Base-by-base conservation (phyloP, 2,113 vertebrate genomes). In the Cyanocitta stelleri region DNA sequence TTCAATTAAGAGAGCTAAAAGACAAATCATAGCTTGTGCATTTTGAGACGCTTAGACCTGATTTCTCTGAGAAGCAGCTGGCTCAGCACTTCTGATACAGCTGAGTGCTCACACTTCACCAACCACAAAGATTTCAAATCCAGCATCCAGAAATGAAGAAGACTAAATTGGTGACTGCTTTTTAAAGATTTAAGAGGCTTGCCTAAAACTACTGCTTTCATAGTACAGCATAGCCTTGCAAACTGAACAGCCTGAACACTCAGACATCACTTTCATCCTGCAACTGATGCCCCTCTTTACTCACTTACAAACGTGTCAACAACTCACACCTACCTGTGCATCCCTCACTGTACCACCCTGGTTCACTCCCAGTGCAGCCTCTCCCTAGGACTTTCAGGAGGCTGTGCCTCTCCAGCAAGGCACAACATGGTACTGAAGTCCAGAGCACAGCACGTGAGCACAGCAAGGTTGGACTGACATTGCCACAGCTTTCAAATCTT, bases 281-380 rank as follows among this genome's bases (percentile, higher is more conserved):
- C n/a, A 68, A 13, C 2, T 44, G 41, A 72, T 41, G 54, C 6
- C 15, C 29, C 16, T 61, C 66, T n/a, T 91, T n/a, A 51, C 59
- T 54, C 52, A n/a, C 37, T 48, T 8, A 49, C 9, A 80, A 76
- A 68, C 0, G 3, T 15, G 54, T 10, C 62, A 83, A 67, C n/a
- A 71, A 21, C 16, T 44, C 18, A n/a, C 13, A 49, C 32, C 48
- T 62, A 49, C 55, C n/a, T 37, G 56, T n/a, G 59, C 27, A 51
- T 37, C 32, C 32, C 71, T 41, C 62, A 13, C 76, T 37, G 27
- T 23, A 55, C 11, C 69, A 63, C 9, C 33, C 33, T 0, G 0
- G 32, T 2, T 41, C 49, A 37, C 10, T 32, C 49, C 52, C 80
- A 48, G 61, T 0, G 1, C 55, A 77, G 44, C 26, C 52, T 39